These are phyloP conservation scores for Serrognathus titanus DNA, from an alignment of 2,888 invertebrate genomes.

Conservation along the genomic window DNA sequence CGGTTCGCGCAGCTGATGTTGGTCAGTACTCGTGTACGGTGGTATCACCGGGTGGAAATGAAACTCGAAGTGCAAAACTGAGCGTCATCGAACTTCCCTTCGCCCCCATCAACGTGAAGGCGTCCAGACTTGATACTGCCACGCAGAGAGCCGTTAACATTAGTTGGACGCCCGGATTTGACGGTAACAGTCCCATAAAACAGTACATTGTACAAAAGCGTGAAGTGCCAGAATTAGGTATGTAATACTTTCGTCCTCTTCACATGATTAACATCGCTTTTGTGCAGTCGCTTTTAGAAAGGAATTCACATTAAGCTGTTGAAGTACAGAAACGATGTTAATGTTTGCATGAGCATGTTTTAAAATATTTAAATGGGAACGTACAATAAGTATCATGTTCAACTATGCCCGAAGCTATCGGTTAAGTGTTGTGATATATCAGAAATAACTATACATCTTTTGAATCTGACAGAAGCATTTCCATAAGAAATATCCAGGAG, in stretches of 20 bases:
- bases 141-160: conserved; percentile 80
- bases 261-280: neutral
- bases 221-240: conserved; percentile 83
- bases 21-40: conserved; percentile 92
- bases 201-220: conserved; percentile 91
- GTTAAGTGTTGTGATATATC: neutral
- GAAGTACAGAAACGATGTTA: conserved; percentile 22
- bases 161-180: conserved; percentile 93
- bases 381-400: neutral
- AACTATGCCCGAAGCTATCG: neutral
- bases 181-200: conserved; percentile 93
- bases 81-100: conserved; percentile 94
- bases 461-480: no score
- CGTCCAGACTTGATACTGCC: conserved; percentile 62
- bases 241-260: conserved; percentile 44
- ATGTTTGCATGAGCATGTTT: conserved; percentile 28
- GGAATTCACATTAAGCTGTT: neutral
- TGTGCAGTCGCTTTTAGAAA: neutral
- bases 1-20: conserved; percentile 87
- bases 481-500: no score
- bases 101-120: conserved; percentile 84
- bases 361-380: neutral
- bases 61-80: conserved; percentile 78
- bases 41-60: conserved; percentile 87
- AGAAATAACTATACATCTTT: no score